These are phyloP conservation scores for Tringa solitaria DNA, from an alignment of 2,113 vertebrate species.

Conservation along the genomic window DNA sequence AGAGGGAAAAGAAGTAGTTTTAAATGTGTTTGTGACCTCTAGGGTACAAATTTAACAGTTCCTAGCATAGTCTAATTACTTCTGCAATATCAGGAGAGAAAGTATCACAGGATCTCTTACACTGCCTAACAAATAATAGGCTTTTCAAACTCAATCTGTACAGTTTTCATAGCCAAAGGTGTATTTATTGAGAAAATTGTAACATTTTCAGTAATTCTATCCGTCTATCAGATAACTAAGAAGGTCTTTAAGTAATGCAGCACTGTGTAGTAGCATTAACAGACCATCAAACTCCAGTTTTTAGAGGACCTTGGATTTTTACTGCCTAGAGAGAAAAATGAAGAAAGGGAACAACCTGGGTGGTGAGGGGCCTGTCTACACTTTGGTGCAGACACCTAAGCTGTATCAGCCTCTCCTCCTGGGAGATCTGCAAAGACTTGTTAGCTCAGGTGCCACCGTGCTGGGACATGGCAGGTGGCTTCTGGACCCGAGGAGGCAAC, in stretches of 20 bases:
- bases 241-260: not conserved
- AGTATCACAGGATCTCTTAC: not conserved
- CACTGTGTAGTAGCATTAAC: not conserved
- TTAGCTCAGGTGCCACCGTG: not conserved
- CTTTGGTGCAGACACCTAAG: not conserved
- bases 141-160: not conserved
- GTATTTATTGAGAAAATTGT: not conserved
- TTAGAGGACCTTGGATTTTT: not conserved
- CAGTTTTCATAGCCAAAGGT: not conserved
- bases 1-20: not conserved
- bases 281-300: not conserved
- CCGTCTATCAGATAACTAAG: not conserved
- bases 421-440: not conserved
- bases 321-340: not conserved
- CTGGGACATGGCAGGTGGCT: not conserved
- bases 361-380: not conserved
- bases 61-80: not conserved
- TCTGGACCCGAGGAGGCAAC: accelerated
- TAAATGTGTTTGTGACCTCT: not conserved
- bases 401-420: not conserved
- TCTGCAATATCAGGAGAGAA: not conserved
- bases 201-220: not conserved
- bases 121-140: not conserved
- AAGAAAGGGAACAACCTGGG: not conserved
- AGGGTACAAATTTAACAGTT: not conserved